A percentile compares a stretch with the other conserved stretches of the same genome.
Conservation (phyloP, 1,140 invertebrate species). For the Phymorhynchus buccinoides region DNA sequence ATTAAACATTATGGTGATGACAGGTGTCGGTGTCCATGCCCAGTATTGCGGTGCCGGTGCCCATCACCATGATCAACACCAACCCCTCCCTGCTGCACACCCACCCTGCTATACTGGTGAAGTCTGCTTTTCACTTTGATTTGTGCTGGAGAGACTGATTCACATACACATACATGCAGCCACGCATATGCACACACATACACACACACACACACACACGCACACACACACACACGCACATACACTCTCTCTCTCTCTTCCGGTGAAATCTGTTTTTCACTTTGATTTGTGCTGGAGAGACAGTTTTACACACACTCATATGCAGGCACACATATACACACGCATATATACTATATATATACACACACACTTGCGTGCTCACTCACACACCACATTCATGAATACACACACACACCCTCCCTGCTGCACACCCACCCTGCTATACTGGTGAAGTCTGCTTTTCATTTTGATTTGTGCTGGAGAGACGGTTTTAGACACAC, state of each 20-base stretch:
- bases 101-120: constrained; percentile 63
- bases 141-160: background rate
- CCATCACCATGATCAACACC: constrained; percentile 69
- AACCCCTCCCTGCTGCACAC: constrained; percentile 63
- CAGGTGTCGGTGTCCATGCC: constrained; percentile 52
- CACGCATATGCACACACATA: background rate
- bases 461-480: no score
- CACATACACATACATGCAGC: background rate
- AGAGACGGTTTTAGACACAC: no score
- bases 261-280: no score
- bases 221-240: constrained; percentile 3
- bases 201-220: background rate
- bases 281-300: no score
- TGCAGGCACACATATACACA: background rate
- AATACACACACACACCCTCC: background rate
- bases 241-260: no score
- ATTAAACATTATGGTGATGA: constrained; percentile 21
- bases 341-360: no score
- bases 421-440: no score
- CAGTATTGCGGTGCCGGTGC: constrained; percentile 66
- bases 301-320: no score
- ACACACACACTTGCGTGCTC: background rate
- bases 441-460: no score
- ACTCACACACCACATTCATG: background rate
- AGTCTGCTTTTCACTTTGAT: constrained; percentile 39